Base-by-base conservation (phyloP, 2,797 vertebrate genomes). In the Cyclura pinguis region DNA sequence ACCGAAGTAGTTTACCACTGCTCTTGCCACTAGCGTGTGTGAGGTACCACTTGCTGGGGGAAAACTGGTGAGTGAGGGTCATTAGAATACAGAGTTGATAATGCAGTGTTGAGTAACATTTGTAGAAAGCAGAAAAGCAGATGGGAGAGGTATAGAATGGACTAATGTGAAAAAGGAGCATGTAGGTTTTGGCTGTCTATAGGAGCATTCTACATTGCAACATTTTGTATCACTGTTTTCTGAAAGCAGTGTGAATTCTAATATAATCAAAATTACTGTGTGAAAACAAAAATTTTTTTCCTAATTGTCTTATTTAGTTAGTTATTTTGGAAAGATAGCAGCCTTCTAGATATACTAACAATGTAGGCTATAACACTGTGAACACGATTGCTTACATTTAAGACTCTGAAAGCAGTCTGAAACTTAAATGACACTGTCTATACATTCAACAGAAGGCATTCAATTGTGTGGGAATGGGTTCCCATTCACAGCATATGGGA, bases 371-470 rank as follows among this genome's bases (percentile, higher is more conserved):
- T 72, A 52, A 72, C 22, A 13, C 29, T 64, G 42, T 85, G 50
- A 55, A 72, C n/a, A 9, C 29, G 32, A 55, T 6, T 6, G 20
- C 32, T 84, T 85, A 12, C 7, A 32, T 87, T 47, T 62, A 62
- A 62, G 22, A 18, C 6, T 22, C 24, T 77, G 6, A 47, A 62
- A 62, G 4, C 18, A 22, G 59, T 20, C 20, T 62, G 59, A 1
- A 69, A 10, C 24, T 29, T 50, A 78, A n/a, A 62, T 87, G 88
- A 20, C 91, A 91, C 92, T 93, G 92, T 88, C 77, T 90, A 91
- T 57, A 80, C 14, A 57, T n/a, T 57, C 80, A 81, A 57, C 89
- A 74, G 91, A 94, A 91, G 93, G 92, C 94, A 74, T 93, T 93
- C 92, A 91, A 94, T 88, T 89, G 94, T 91, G 82, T 87, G 91